These are phyloP conservation scores for Phalacrocorax pelagicus DNA, from an alignment of 2,113 vertebrate species.

Conservation along the genomic window DNA sequence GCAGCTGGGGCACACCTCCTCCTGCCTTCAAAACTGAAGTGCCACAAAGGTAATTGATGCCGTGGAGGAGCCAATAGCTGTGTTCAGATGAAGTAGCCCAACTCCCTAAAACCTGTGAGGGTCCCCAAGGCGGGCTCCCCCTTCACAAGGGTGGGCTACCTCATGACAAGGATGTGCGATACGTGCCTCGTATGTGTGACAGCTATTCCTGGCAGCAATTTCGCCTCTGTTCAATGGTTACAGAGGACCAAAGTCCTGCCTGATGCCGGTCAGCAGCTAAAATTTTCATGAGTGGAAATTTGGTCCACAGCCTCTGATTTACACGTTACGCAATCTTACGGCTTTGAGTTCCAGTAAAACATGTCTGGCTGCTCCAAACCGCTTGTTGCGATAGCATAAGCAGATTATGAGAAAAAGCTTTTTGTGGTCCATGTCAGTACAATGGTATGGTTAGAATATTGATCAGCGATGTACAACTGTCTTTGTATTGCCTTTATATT, in stretches of 20 bases:
- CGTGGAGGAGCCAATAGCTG: not conserved
- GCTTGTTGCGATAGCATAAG: not conserved
- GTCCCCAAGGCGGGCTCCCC: fast-evolving
- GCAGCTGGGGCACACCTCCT: not conserved
- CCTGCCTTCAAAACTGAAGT: not conserved
- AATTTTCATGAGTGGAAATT: not conserved
- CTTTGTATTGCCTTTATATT: not conserved
- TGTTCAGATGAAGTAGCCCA: not conserved
- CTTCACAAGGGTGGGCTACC: not conserved
- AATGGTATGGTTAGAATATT: not conserved
- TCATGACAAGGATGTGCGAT: not conserved
- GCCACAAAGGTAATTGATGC: not conserved
- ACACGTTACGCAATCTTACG: not conserved
- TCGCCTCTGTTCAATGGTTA: not conserved
- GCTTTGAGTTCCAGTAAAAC: not conserved
- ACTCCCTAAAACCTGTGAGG: not conserved
- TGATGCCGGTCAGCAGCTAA: not conserved
- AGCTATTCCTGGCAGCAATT: not conserved
- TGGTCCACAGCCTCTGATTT: not conserved
- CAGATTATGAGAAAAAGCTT: not conserved
- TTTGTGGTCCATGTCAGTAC: not conserved
- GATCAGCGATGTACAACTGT: not conserved
- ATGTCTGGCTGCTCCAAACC: not conserved
- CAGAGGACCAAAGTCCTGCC: not conserved
- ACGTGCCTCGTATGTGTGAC: not conserved